phyloP scores from a whole-genome alignment of 1,140 invertebrate species.

The Dryas iulia region DNA sequence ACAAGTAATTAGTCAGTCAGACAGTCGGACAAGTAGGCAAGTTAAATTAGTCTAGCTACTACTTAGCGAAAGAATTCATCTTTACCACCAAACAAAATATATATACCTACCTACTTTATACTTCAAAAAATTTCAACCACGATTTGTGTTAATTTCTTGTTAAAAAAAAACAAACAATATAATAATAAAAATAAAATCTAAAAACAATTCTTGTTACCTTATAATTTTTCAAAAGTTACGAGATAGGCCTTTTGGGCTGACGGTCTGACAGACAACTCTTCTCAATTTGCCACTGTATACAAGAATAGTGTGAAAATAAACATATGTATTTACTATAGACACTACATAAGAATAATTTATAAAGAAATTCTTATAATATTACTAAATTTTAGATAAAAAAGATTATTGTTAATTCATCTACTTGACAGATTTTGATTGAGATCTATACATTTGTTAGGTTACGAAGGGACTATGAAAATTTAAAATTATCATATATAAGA shows the following conservation, averaged over 20 bases:
- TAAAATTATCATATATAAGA: neutral
- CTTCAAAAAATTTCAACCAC: no score
- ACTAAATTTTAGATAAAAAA: neutral
- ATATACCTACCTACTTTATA: no score
- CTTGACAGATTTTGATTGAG: neutral
- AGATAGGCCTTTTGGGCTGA: neutral
- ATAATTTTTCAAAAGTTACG: neutral
- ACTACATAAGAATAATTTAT: neutral
- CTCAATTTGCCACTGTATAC: slow-evolving; percentile 3
- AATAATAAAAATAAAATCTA: no score
- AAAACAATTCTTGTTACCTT: neutral
- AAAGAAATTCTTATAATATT: neutral
- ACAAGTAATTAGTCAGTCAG: no score
- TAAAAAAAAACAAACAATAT: no score
- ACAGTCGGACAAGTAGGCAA: no score
- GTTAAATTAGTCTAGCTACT: no score
- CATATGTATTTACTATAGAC: no score
- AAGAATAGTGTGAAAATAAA: neutral
- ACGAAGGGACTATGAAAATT: neutral
- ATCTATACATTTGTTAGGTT: neutral
- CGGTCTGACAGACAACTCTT: neutral
- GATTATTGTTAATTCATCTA: neutral
- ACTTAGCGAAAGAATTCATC: no score
- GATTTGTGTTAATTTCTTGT: no score
- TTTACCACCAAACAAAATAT: no score